A percentile compares a stretch with the other conserved stretches of the same genome.
phyloP scores from a whole-genome alignment of 2,113 vertebrate genomes.

The Ameiurus melas region DNA sequence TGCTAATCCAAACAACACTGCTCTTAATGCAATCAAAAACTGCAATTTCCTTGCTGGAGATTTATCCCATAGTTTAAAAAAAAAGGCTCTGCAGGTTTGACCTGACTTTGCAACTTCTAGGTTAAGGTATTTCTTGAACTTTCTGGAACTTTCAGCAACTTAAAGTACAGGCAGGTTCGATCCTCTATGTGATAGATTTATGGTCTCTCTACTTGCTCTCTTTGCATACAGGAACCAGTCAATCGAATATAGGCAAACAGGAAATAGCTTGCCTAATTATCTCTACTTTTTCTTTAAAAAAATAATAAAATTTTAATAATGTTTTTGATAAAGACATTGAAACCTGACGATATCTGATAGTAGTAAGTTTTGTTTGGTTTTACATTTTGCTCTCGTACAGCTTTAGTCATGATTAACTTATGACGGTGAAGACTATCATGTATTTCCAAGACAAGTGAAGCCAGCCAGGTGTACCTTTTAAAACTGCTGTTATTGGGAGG shows the following conservation, averaged over 20 bases:
- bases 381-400: neutral
- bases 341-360: neutral
- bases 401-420: neutral
- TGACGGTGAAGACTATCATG: neutral
- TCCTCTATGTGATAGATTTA: neutral
- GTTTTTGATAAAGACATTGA: neutral
- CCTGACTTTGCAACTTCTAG: too few species aligned
- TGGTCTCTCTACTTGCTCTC: neutral
- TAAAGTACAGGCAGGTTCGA: neutral
- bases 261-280: neutral
- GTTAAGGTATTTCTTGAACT: neutral
- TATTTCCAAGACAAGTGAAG: neutral
- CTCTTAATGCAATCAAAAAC: neutral
- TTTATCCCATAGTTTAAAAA: neutral
- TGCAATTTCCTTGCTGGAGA: neutral
- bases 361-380: neutral
- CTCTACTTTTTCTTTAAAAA: neutral
- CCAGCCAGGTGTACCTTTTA: neutral
- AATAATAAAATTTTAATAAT: neutral
- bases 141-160: neutral
- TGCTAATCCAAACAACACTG: neutral
- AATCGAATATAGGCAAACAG: neutral
- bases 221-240: neutral
- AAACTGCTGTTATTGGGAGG: neutral
- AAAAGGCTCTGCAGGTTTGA: neutral